phyloP scores from a whole-genome alignment of 2,113 vertebrate species.

The Boleophthalmus pectinirostris region DNA sequence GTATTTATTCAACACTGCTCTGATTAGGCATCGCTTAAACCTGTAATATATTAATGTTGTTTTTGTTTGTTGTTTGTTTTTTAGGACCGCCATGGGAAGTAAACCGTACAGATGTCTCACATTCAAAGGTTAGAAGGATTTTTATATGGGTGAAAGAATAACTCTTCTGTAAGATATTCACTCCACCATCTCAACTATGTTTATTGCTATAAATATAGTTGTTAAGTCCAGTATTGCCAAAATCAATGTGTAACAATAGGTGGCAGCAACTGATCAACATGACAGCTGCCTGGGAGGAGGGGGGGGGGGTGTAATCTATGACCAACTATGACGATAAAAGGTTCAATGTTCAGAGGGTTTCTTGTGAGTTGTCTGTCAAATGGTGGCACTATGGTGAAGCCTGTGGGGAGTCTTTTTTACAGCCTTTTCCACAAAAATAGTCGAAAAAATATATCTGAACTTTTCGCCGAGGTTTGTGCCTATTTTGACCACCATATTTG shows the following conservation, averaged over 20 bases:
- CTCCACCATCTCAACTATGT: not conserved
- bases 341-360: conserved; percentile 61
- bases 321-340: conserved; percentile 17
- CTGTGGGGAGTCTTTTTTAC: conserved; percentile 33
- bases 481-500: not conserved
- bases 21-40: not conserved
- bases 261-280: not conserved
- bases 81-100: conserved; percentile 61
- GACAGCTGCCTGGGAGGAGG: not conserved
- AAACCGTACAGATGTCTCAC: conserved; percentile 35
- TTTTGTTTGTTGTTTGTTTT: not conserved
- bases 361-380: conserved; percentile 10
- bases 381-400: conserved; percentile 47
- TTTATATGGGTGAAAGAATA: not conserved
- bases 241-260: not conserved
- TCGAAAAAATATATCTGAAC: conserved; percentile 20
- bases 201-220: too few relatives aligned
- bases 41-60: not conserved
- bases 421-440: conserved; percentile 53
- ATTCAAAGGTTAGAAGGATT: conserved; percentile 54
- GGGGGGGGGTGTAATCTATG: conserved; percentile 11
- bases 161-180: not conserved
- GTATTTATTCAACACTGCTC: not conserved
- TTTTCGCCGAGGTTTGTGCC: conserved; percentile 50
- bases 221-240: not conserved